These are phyloP conservation scores for Artemisiospiza belli DNA, from an alignment of 2,113 vertebrate genomes.

Conservation along the genomic window DNA sequence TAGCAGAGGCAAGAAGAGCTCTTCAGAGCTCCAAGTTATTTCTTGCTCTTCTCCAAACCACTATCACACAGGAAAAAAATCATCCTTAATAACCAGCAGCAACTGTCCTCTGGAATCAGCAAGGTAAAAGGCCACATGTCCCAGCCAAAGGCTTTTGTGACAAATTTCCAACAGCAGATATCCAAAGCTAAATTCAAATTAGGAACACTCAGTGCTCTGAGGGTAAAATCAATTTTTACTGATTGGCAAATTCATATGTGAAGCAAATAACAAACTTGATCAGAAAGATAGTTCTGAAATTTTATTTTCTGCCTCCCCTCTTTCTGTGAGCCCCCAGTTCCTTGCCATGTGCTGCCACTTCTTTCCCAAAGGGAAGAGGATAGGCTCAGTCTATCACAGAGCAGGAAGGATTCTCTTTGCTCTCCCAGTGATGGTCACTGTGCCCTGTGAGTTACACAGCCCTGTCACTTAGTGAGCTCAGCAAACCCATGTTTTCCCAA, in stretches of 20 bases:
- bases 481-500: not conserved
- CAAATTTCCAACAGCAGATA: not conserved
- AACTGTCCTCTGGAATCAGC: not conserved
- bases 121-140: not conserved
- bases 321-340: not conserved
- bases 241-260: not conserved
- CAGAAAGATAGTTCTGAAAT: not conserved
- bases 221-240: not conserved
- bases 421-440: not conserved
- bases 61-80: not conserved
- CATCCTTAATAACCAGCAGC: not conserved
- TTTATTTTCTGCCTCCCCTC: not conserved
- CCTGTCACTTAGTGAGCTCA: not conserved
- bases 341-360: not conserved
- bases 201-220: not conserved
- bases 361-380: not conserved
- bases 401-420: not conserved
- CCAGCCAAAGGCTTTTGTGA: not conserved
- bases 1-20: not conserved
- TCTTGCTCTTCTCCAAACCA: not conserved
- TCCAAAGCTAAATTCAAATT: not conserved
- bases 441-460: not conserved
- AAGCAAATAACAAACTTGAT: not conserved
- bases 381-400: not conserved
- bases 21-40: not conserved